These are phyloP conservation scores for Meloidogyne floridensis DNA, from an alignment of 1,140 invertebrate species.

Conservation along the genomic window DNA sequence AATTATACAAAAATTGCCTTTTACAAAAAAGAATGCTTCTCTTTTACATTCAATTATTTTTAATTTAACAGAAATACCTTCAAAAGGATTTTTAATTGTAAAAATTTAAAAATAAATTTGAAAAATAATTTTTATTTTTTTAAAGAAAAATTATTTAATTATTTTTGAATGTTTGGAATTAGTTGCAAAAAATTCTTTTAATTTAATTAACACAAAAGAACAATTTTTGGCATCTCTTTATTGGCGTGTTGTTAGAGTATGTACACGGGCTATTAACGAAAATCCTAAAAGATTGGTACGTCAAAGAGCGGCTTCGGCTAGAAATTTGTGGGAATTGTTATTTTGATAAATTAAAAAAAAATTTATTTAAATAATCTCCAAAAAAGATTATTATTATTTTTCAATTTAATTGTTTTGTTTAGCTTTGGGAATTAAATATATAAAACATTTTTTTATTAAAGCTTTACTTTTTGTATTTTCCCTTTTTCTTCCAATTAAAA, in stretches of 20 bases:
- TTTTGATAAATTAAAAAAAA: background rate
- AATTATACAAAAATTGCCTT: slow-evolving; percentile 6
- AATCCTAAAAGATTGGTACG: slow-evolving; percentile 22
- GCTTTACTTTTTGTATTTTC: no score
- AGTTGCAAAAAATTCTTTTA: background rate
- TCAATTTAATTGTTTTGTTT: background rate
- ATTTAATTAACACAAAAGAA: background rate
- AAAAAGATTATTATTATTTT: background rate
- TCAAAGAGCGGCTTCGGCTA: background rate
- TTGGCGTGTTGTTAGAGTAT: background rate
- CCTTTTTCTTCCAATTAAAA: no score
- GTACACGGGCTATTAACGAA: background rate
- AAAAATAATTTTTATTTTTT: background rate
- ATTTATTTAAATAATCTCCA: background rate
- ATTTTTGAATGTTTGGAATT: slow-evolving; percentile 2
- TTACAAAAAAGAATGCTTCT: background rate
- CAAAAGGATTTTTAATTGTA: background rate
- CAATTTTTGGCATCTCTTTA: background rate
- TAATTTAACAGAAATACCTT: background rate
- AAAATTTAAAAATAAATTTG: background rate
- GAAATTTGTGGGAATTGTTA: slow-evolving; percentile 21
- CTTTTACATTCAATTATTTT: slow-evolving; percentile 5
- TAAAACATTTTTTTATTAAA: background rate
- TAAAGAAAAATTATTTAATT: background rate
- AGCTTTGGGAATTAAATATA: background rate